Evolutionary conservation across 2,797 vertebrate species (phyloP).

Genomic region (Microctenopoma steveboyesi): DNA sequence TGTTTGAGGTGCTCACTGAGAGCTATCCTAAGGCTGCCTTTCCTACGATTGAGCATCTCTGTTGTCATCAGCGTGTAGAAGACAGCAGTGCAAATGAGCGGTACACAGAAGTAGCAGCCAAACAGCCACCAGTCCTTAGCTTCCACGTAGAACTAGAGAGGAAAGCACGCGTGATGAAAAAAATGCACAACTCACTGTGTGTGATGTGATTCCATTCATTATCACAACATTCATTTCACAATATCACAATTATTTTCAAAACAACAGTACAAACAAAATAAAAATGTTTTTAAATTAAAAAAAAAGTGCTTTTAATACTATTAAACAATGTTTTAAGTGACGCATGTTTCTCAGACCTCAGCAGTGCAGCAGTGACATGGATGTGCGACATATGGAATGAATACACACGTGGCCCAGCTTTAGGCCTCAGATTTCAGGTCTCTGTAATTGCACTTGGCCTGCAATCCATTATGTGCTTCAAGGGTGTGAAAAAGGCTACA

Average conservation of each 20-base stretch:
- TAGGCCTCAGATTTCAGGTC: conserved; percentile 54
- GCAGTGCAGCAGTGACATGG: conserved; percentile 23
- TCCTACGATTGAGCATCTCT: conserved; percentile 96
- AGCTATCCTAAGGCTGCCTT: conserved; percentile 93
- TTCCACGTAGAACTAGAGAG: conserved; percentile 87
- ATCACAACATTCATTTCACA: too few species aligned
- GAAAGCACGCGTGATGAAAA: neutral
- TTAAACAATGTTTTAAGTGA: conserved; percentile 2
- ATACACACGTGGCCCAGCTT: conserved; percentile 70
- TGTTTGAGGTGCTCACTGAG: conserved; percentile 98
- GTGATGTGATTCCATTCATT: neutral
- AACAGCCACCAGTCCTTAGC: conserved; percentile 98
- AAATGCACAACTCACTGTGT: conserved; percentile 3
- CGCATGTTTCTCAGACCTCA: neutral
- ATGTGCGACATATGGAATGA: conserved; percentile 36
- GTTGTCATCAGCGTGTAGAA: conserved; percentile 97
- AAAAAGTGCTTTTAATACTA: neutral
- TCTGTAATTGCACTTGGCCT: conserved; percentile 76
- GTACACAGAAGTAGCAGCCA: conserved; percentile 96
- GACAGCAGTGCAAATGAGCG: conserved; percentile 90
- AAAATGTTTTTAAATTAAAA: neutral
- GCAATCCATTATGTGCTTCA: conserved; percentile 78
- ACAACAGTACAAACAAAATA: neutral
- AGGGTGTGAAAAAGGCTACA: conserved; percentile 55
- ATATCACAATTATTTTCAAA: too few species aligned